phyloP scores from a whole-genome alignment of 1,140 invertebrate genomes.

The Kradibia gibbosae region DNA sequence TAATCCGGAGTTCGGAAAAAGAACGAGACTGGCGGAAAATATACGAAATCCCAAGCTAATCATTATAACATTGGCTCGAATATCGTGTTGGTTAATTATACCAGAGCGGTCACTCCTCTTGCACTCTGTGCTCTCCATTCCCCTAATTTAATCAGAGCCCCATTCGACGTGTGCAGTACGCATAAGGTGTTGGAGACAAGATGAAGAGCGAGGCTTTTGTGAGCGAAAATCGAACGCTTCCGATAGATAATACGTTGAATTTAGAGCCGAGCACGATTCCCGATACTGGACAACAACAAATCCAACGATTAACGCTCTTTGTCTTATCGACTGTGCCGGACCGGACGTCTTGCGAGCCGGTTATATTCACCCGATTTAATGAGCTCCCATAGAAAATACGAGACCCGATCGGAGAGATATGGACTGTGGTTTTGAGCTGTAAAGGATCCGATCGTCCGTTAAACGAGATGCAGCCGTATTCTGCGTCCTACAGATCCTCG shows the following conservation, averaged over 20 bases:
- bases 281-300: background rate
- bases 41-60: too few relatives aligned
- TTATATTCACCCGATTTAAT: background rate
- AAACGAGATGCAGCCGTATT: background rate
- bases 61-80: too few relatives aligned
- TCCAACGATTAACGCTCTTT: background rate
- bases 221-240: background rate
- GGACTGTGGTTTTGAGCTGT: too few relatives aligned
- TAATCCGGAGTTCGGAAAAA: too few relatives aligned
- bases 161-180: background rate
- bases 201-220: background rate
- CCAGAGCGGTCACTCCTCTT: background rate
- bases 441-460: too few relatives aligned
- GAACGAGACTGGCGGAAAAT: too few relatives aligned
- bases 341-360: background rate
- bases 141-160: background rate
- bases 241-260: background rate
- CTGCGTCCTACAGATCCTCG: background rate
- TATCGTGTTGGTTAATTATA: background rate
- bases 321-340: background rate
- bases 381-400: background rate
- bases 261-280: background rate
- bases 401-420: too few relatives aligned
- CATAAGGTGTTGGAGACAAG: background rate
- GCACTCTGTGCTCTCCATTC: background rate